Conservation (phyloP, 2,888 invertebrate species). For the Steinernema scapterisci region DNA sequence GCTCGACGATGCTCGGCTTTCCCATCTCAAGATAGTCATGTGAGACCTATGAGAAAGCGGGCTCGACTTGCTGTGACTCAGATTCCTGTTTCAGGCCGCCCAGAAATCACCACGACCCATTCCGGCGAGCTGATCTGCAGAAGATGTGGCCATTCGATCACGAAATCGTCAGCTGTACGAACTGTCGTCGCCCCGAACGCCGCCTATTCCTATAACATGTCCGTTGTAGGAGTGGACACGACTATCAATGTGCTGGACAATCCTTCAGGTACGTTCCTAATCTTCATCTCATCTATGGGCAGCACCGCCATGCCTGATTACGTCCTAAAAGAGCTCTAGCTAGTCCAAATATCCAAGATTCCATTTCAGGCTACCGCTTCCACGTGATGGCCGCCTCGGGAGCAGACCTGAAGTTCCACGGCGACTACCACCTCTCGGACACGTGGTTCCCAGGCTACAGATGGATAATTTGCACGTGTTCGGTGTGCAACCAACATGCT, state of each 20-base stretch:
- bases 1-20: too few relatives aligned
- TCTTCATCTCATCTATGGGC: background rate
- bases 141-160: slow-evolving; percentile 1
- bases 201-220: slow-evolving; percentile 5
- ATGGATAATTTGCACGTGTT: slow-evolving; percentile 17
- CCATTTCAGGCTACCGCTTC: slow-evolving; percentile 4
- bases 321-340: background rate
- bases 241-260: slow-evolving; percentile 17
- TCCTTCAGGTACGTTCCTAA: background rate
- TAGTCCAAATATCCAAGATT: too few relatives aligned
- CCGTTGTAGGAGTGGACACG: slow-evolving; percentile 21
- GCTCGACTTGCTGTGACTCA: too few relatives aligned
- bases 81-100: too few relatives aligned
- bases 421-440: slow-evolving; percentile 11
- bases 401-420: slow-evolving; percentile 17
- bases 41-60: too few relatives aligned
- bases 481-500: slow-evolving; percentile 3
- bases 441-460: slow-evolving; percentile 18
- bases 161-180: background rate
- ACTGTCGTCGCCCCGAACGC: background rate
- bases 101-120: too few relatives aligned
- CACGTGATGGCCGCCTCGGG: slow-evolving; percentile 10
- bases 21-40: too few relatives aligned
- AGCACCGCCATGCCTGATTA: too few relatives aligned
- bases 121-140: slow-evolving; percentile 16